phyloP scores from a whole-genome alignment of 2,797 vertebrate genomes.

The Prunella strophiata region DNA sequence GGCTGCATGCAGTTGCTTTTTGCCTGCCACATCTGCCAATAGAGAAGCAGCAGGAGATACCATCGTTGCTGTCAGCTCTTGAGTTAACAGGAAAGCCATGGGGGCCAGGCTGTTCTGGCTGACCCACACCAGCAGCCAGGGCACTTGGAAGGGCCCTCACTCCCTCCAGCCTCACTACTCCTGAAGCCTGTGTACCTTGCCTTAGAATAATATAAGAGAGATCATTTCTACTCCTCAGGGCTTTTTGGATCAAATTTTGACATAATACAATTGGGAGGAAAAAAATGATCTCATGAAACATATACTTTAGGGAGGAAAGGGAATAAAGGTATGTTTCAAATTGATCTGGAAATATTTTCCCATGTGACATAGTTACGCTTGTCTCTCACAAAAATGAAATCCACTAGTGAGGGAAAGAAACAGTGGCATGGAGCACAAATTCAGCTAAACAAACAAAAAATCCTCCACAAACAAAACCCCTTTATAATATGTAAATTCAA shows the following conservation, averaged over 20 bases:
- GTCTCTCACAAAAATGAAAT: not conserved
- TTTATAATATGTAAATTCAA: not conserved
- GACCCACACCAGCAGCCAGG: not conserved
- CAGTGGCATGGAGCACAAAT: not conserved
- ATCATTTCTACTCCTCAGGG: conserved; percentile 53
- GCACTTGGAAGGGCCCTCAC: not conserved
- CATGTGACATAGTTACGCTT: not conserved
- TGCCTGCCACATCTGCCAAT: rapidly evolving
- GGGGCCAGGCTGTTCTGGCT: not conserved
- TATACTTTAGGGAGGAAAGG: conserved; percentile 50
- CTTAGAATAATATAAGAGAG: not conserved
- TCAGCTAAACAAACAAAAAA: not conserved
- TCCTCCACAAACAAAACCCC: not conserved
- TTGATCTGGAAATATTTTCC: conserved; percentile 52
- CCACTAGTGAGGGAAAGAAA: not conserved
- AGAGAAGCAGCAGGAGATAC: not conserved
- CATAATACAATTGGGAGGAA: not conserved
- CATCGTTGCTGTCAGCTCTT: rapidly evolving
- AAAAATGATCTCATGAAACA: conserved; percentile 47
- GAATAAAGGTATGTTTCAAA: conserved; percentile 60
- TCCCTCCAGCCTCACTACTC: not conserved
- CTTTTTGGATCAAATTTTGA: conserved; percentile 54
- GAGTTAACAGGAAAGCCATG: not conserved
- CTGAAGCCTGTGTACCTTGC: not conserved
- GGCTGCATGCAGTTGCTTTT: not conserved